Evolutionary conservation across 2,113 vertebrate genomes (phyloP).

Genomic region (Nibea coibor): DNA sequence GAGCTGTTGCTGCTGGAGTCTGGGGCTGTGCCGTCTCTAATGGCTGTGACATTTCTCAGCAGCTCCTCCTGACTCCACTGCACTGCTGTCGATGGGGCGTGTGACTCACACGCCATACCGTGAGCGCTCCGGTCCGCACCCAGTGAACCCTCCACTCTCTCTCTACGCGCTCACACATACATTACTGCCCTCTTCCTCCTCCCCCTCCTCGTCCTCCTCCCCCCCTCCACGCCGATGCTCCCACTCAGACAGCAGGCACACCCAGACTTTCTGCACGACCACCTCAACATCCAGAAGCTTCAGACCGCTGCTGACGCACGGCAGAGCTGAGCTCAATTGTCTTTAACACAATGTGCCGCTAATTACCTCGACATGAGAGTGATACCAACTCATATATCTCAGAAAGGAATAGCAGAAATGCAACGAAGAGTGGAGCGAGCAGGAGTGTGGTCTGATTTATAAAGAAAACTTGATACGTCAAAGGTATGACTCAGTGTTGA

Average conservation of each 20-base stretch:
- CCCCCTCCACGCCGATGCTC: slow-evolving; percentile 36
- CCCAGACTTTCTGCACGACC: slow-evolving; percentile 64
- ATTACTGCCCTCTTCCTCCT: slow-evolving; percentile 21
- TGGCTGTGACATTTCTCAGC: slow-evolving; percentile 78
- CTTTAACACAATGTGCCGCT: slow-evolving; percentile 1
- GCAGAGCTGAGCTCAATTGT: slow-evolving; percentile 9
- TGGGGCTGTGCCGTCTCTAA: slow-evolving; percentile 64
- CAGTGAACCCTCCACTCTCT: slow-evolving; percentile 69
- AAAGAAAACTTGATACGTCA: slow-evolving; percentile 28
- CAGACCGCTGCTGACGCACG: slow-evolving; percentile 44
- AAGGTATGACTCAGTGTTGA: slow-evolving; percentile 70
- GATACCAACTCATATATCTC: neutral
- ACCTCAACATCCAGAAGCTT: slow-evolving; percentile 50
- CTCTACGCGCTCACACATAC: slow-evolving; percentile 53
- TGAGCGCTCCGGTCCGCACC: slow-evolving; percentile 69
- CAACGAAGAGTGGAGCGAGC: neutral
- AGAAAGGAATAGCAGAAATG: neutral
- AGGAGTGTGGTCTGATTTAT: slow-evolving; percentile 17
- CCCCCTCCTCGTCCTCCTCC: neutral
- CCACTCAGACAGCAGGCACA: slow-evolving; percentile 68
- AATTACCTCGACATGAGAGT: neutral
- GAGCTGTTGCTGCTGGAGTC: slow-evolving; percentile 54
- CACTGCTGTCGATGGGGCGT: slow-evolving; percentile 76
- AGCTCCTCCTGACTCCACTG: slow-evolving; percentile 77
- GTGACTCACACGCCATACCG: slow-evolving; percentile 77